These are phyloP conservation scores for Heteropelma amictum DNA, from an alignment of 2,888 invertebrate species.

Conservation along the genomic window DNA sequence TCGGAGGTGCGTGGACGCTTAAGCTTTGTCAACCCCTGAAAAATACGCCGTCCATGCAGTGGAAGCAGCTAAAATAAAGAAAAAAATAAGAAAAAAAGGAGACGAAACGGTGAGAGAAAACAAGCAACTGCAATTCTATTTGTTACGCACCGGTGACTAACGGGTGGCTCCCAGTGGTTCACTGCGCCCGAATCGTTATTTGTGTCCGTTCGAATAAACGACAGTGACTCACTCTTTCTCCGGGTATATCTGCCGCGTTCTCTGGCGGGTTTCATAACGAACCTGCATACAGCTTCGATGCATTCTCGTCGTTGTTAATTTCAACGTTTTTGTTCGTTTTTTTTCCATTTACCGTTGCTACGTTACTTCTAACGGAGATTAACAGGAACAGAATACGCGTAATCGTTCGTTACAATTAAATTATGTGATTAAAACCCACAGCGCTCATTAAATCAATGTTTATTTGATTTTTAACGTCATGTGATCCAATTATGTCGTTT, in stretches of 20 bases:
- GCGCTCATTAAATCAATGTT: too few relatives aligned
- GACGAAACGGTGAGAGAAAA: constrained; percentile 27
- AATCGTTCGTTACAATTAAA: too few relatives aligned
- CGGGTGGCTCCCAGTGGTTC: constrained; percentile 17
- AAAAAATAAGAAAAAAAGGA: background rate
- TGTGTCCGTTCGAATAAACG: constrained; percentile 40
- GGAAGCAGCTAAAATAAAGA: background rate
- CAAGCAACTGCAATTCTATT: constrained; percentile 46
- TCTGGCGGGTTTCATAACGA: constrained; percentile 26
- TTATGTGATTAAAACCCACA: too few relatives aligned
- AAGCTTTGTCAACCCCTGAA: constrained; percentile 23
- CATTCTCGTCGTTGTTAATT: background rate
- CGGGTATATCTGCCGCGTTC: constrained; percentile 8
- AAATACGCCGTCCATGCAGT: background rate
- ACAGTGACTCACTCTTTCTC: constrained; percentile 5
- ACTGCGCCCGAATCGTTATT: constrained; percentile 41
- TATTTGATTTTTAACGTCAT: too few relatives aligned
- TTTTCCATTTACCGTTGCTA: background rate
- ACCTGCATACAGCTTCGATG: background rate
- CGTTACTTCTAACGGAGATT: background rate
- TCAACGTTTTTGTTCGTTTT: background rate
- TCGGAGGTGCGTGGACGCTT: constrained; percentile 18
- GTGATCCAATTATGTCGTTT: too few relatives aligned
- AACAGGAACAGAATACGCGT: too few relatives aligned
- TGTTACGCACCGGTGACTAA: constrained; percentile 47